phyloP scores from a whole-genome alignment of 2,797 vertebrate species.

The Enteromius paludinosus region DNA sequence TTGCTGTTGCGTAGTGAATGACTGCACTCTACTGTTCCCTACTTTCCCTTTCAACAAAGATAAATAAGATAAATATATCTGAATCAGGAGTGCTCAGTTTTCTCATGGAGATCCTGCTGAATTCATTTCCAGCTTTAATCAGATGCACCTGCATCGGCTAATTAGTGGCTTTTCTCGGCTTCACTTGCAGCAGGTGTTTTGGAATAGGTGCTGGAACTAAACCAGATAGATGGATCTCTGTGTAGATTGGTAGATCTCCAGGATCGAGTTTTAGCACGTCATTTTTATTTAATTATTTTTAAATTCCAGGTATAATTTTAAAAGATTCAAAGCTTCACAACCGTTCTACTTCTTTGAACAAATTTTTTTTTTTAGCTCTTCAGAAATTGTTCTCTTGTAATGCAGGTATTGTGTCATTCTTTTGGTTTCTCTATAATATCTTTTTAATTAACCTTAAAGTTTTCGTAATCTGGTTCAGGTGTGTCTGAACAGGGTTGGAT shows the following conservation, averaged over 20 bases:
- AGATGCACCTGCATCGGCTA: neutral
- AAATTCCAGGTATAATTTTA: neutral
- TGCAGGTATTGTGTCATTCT: neutral
- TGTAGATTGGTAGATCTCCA: neutral
- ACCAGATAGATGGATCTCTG: neutral
- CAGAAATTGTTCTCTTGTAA: neutral
- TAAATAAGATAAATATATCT: slow-evolving; percentile 13
- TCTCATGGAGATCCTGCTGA: neutral
- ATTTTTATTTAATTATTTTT: neutral
- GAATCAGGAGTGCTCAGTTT: neutral
- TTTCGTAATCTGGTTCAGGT: neutral
- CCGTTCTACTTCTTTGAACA: neutral
- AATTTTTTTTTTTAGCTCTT: neutral
- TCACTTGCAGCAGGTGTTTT: neutral
- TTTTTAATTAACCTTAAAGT: neutral
- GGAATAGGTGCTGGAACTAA: neutral
- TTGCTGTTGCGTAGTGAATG: neutral
- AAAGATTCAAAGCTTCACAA: neutral
- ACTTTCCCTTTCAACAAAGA: neutral
- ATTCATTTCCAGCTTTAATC: neutral
- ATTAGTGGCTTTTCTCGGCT: neutral
- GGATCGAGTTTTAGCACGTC: neutral
- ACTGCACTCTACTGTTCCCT: neutral
- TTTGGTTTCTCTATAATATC: neutral
- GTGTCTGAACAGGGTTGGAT: neutral